These are phyloP conservation scores for Sarcoramphus papa DNA, from an alignment of 2,797 vertebrate species.

Conservation along the genomic window DNA sequence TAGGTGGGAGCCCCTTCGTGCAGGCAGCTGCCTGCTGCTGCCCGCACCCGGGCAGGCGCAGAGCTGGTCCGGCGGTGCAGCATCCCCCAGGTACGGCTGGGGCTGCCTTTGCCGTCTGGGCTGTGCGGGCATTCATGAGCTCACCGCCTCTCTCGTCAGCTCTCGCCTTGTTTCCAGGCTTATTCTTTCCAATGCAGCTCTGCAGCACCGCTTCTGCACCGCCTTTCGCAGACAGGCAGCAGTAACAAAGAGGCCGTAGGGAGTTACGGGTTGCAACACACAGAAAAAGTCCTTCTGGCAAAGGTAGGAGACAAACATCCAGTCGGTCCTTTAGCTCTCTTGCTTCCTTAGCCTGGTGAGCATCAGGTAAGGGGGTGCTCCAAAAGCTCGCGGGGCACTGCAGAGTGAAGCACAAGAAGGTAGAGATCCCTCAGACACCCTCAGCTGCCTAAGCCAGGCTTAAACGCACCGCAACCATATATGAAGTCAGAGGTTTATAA, in stretches of 20 bases:
- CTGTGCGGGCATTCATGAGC: not conserved
- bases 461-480: fast-evolving
- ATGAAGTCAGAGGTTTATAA: not conserved
- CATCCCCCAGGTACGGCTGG: fast-evolving
- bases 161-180: not conserved
- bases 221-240: fast-evolving
- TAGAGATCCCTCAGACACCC: not conserved
- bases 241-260: fast-evolving
- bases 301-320: not conserved
- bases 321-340: not conserved
- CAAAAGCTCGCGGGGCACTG: not conserved
- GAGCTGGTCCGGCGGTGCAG: fast-evolving
- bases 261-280: not conserved
- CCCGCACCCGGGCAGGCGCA: not conserved
- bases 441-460: not conserved
- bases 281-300: not conserved
- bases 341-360: constrained; percentile 51
- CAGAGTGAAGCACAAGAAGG: not conserved
- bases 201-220: not conserved
- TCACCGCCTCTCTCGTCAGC: not conserved
- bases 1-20: not conserved
- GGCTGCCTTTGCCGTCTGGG: not conserved
- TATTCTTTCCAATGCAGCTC: not conserved
- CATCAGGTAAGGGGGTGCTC: constrained; percentile 40
- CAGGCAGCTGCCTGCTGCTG: not conserved